These are phyloP conservation scores for Leucoraja ocellata DNA, from an alignment of 2,797 vertebrate species.

Conservation along the genomic window DNA sequence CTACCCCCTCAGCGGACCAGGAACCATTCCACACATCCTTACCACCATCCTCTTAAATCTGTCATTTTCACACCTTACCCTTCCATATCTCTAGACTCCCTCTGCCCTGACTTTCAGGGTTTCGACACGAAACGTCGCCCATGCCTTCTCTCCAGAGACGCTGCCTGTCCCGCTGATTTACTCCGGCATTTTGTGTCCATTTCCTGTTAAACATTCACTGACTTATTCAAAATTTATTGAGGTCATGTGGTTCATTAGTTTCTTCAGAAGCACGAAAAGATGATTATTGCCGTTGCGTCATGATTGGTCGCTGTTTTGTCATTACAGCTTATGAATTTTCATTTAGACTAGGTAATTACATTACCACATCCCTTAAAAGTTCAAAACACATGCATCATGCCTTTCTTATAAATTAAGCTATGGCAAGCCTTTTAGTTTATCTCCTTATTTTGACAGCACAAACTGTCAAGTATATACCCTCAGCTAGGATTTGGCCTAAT, in stretches of 20 bases:
- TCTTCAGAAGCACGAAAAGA: constrained; percentile 5
- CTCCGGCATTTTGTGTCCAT: too few relatives aligned
- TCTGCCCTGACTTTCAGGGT: too few relatives aligned
- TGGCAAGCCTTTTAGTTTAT: constrained; percentile 10
- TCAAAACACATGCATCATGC: constrained; percentile 28
- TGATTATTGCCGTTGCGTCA: neutral
- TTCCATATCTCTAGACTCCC: too few relatives aligned
- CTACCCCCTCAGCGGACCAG: too few relatives aligned
- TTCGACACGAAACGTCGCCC: too few relatives aligned
- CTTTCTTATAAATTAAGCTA: neutral
- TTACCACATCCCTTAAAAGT: constrained; percentile 14
- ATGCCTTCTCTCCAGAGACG: too few relatives aligned
- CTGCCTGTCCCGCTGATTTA: too few relatives aligned
- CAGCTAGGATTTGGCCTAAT: neutral
- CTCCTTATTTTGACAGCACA: neutral
- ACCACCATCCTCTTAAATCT: too few relatives aligned
- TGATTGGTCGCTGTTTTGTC: constrained; percentile 17
- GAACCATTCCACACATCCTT: too few relatives aligned
- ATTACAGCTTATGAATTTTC: constrained; percentile 31
- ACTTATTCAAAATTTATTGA: constrained; percentile 21
- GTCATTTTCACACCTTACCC: too few relatives aligned
- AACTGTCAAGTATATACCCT: neutral
- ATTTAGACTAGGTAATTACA: neutral
- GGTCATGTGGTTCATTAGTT: constrained; percentile 11
- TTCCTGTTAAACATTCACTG: neutral